Evolutionary conservation across 2,797 vertebrate genomes (phyloP), one percentile per base, ranked within the genome.

Genomic region (Halcyon leucocephala): DNA sequence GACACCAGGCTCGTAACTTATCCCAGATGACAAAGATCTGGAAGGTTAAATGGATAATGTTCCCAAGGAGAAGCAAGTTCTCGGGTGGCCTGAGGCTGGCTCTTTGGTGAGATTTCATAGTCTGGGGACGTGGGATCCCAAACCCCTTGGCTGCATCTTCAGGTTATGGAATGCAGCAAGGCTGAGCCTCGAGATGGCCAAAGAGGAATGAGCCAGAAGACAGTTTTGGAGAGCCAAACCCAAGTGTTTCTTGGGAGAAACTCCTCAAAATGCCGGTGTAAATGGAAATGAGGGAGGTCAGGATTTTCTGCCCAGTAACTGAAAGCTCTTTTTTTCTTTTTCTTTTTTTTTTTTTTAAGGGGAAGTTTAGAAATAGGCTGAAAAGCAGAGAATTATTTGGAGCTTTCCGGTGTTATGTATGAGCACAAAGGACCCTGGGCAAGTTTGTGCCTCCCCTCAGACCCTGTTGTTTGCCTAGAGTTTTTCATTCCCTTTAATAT

Each of bases 31-130:
- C 33, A 67, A 55, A 41, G 66, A 22, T 29, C 64, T 11, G 10
- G 42, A 37, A 86, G 52, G 88, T 87, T 15, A 41, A 31, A 29
- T 8, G 41, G 51, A 28, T 82, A 37, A 22, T 0, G 33, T 71
- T 93, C 51, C 79, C 55, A 35, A 65, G 90, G 58, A 94, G 86
- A 52, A 76, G 20, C 26, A 57, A 33, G 54, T 2, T 89, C 77
- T 83, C 65, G 11, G 79, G 58, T 80, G 86, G 29, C 42, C 54
- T 15, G 44, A 17, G 26, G 52, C 4, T 19, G 70, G 25, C 57
- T 95, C 33, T 52, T 48, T 16, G 57, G 39, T 79, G 80, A 80
- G 66, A 33, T 73, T 78, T n/a, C 66, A 3, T 5, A n/a, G 35
- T 9, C 19, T 9, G 39, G 33, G 31, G 41, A 28, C 3, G 6